Conservation (phyloP, 2,113 vertebrate species). For the Perca schrenkii region DNA sequence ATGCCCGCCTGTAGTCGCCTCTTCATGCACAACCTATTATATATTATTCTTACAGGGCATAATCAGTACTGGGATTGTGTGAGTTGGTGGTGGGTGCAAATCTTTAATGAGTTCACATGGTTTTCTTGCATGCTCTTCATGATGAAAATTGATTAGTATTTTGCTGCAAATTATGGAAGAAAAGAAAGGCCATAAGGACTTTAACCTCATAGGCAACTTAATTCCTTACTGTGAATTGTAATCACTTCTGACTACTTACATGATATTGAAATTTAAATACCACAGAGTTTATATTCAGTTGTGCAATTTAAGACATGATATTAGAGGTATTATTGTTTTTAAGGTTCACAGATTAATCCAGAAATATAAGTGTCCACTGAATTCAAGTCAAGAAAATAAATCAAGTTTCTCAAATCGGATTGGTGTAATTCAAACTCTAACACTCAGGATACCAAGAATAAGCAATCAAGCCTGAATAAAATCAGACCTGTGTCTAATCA, state of each 20-base stretch:
- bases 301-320: background rate
- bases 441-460: background rate
- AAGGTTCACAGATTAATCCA: background rate
- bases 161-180: background rate
- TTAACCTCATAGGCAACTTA: background rate
- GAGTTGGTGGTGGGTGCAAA: slow-evolving; percentile 35
- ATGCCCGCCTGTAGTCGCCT: background rate
- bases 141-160: background rate
- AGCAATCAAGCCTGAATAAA: background rate
- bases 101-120: background rate
- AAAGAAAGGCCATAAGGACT: background rate
- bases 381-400: background rate
- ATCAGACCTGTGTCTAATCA: background rate
- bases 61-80: background rate
- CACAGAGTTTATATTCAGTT: background rate
- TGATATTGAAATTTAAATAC: background rate
- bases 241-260: background rate
- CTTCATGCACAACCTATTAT: background rate
- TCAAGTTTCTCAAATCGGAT: background rate
- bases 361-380: background rate
- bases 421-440: background rate
- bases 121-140: slow-evolving; percentile 27
- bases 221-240: background rate
- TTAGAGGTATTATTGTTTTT: background rate
- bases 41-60: background rate